Evolutionary conservation across 37 sponge, comb jelly and placozoan genomes (phyloP).

Genomic region (Chondrilla cf. caribensis): DNA sequence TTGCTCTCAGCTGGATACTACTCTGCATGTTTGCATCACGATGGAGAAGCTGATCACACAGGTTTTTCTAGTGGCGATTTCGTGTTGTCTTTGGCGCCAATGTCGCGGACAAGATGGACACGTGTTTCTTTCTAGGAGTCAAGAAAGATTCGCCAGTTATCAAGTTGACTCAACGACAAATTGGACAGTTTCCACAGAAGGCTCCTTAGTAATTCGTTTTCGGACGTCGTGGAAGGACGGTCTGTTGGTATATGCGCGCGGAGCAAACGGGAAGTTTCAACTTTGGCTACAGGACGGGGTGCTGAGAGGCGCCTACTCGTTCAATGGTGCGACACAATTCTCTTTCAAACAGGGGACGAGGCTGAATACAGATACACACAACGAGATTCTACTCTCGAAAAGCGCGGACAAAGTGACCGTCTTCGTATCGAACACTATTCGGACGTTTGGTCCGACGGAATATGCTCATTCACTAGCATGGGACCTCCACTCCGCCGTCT

Average conservation of each 20-base stretch:
- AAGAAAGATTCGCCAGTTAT: background rate
- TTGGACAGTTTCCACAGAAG: background rate
- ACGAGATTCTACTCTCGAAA: background rate
- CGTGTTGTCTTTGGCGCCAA: too few species aligned
- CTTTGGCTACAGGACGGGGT: conserved; percentile 15
- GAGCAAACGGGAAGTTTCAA: background rate
- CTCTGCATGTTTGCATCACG: too few species aligned
- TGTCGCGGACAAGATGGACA: background rate
- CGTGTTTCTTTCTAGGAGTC: background rate
- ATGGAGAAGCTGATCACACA: too few species aligned
- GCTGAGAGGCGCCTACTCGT: background rate
- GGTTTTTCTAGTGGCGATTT: too few species aligned
- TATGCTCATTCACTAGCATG: background rate
- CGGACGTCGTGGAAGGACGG: background rate
- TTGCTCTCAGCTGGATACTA: too few species aligned
- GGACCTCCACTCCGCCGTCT: background rate
- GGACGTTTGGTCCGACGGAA: background rate
- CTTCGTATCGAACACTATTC: background rate
- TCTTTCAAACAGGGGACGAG: background rate
- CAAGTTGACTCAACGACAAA: background rate
- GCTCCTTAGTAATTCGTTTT: background rate
- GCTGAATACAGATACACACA: background rate
- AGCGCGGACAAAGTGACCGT: background rate
- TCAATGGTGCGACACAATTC: background rate
- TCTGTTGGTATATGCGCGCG: background rate